Percentiles rank a stretch among this genome's conserved stretches.
phyloP scores from a whole-genome alignment of 35 echinoderm and acorn worm species.

The Heliocidaris erythrogramma region DNA sequence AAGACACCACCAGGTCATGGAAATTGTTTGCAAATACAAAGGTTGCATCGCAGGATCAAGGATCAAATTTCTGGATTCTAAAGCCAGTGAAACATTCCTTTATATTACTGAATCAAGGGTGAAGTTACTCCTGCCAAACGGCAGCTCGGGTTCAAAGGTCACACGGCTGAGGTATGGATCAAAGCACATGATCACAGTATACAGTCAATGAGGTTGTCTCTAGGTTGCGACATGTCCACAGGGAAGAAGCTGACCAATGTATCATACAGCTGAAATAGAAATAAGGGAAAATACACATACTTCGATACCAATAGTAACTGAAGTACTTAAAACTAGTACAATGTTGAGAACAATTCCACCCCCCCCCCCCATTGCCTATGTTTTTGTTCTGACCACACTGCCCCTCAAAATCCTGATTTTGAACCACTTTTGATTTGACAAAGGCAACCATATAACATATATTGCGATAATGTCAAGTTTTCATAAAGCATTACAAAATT shows the following conservation, averaged over 20 bases:
- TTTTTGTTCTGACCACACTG: too few relatives aligned
- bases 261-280: constrained; percentile 81
- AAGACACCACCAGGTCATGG: too few relatives aligned
- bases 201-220: constrained; percentile 81
- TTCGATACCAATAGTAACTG: too few relatives aligned
- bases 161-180: background rate
- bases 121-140: background rate
- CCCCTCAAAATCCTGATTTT: too few relatives aligned
- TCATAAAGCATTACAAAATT: too few relatives aligned
- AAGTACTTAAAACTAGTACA: too few relatives aligned
- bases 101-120: background rate
- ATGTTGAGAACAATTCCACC: too few relatives aligned
- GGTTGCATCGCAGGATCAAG: background rate
- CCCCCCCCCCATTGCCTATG: too few relatives aligned
- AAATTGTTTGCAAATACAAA: too few relatives aligned
- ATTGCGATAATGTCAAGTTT: background rate
- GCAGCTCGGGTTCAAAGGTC: background rate
- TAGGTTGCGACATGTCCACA: constrained; percentile 88
- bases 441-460: background rate
- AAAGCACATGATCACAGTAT: constrained; percentile 56
- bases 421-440: too few relatives aligned
- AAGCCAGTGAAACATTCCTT: background rate
- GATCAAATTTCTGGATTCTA: background rate
- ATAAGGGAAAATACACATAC: background rate
- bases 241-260: constrained; percentile 92